A percentile compares a stretch with the other conserved stretches of the same genome.
Conservation (phyloP, 2,888 invertebrate genomes). For the Synergus itoensis region DNA sequence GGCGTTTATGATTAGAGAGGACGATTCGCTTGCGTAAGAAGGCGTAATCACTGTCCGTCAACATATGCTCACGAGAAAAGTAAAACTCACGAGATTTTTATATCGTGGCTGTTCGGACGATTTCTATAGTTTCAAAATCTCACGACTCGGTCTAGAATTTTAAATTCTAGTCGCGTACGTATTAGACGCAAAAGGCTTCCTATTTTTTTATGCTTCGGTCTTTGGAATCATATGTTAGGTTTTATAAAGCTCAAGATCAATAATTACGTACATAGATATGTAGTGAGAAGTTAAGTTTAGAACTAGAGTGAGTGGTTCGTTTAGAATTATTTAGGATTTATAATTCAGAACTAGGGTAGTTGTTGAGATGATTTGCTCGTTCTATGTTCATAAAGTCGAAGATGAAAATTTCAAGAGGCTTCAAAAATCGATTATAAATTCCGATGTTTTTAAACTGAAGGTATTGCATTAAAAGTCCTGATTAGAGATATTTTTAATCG, state of each 20-base stretch:
- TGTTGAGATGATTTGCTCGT: too few relatives aligned
- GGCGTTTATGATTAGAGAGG: background rate
- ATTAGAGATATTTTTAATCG: background rate
- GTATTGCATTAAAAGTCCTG: background rate
- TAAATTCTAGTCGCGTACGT: background rate
- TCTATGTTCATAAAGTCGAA: too few relatives aligned
- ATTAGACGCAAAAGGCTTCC: conserved; percentile 10
- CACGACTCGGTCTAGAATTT: background rate
- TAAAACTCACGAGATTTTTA: background rate
- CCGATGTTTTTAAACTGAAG: background rate
- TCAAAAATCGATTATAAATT: background rate
- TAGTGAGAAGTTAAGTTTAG: background rate
- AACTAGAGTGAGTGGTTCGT: background rate
- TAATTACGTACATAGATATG: conserved; percentile 12
- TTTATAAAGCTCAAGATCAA: conserved; percentile 12
- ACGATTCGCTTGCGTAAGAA: background rate
- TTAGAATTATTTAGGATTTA: background rate
- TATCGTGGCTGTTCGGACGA: background rate
- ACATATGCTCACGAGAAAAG: background rate
- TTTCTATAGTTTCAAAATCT: background rate
- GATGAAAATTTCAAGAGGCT: background rate
- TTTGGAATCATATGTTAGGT: background rate
- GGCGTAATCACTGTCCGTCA: background rate
- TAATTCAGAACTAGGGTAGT: background rate
- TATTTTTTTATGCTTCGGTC: conserved; percentile 5